A percentile compares a stretch with the other conserved stretches of the same genome.
phyloP scores from a whole-genome alignment of 2,888 invertebrate genomes.

The Acleris sparsana region DNA sequence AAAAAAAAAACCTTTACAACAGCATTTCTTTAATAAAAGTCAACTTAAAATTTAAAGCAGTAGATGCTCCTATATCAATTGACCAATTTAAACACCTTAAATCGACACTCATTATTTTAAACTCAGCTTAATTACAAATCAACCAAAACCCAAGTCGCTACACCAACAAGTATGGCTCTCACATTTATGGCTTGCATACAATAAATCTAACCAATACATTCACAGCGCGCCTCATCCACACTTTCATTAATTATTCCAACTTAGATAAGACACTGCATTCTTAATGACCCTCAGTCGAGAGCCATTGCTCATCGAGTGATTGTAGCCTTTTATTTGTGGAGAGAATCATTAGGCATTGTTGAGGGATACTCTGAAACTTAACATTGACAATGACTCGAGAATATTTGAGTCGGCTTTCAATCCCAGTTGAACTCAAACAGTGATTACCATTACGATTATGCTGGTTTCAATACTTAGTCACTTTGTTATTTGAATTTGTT shows the following conservation, averaged over 20 bases:
- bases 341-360: slow-evolving; percentile 63
- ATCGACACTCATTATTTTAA: neutral
- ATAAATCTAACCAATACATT: slow-evolving; percentile 43
- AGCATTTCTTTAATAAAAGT: too few species aligned
- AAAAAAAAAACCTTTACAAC: too few species aligned
- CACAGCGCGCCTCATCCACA: slow-evolving; percentile 74
- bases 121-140: neutral
- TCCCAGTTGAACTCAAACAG: neutral
- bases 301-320: slow-evolving; percentile 76
- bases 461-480: slow-evolving; percentile 12
- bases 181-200: slow-evolving; percentile 27
- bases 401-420: slow-evolving; percentile 34
- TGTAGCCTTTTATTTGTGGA: slow-evolving; percentile 58
- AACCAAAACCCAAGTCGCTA: neutral
- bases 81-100: neutral
- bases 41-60: too few species aligned
- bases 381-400: slow-evolving; percentile 35
- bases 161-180: slow-evolving; percentile 10
- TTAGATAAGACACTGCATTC: slow-evolving; percentile 82
- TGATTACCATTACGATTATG: slow-evolving; percentile 32
- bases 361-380: slow-evolving; percentile 41
- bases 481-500: slow-evolving; percentile 14
- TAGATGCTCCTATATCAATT: too few species aligned
- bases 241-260: slow-evolving; percentile 82
- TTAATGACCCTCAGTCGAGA: slow-evolving; percentile 72